Evolutionary conservation across 2,797 vertebrate genomes (phyloP).

Genomic region (Balearica regulorum): DNA sequence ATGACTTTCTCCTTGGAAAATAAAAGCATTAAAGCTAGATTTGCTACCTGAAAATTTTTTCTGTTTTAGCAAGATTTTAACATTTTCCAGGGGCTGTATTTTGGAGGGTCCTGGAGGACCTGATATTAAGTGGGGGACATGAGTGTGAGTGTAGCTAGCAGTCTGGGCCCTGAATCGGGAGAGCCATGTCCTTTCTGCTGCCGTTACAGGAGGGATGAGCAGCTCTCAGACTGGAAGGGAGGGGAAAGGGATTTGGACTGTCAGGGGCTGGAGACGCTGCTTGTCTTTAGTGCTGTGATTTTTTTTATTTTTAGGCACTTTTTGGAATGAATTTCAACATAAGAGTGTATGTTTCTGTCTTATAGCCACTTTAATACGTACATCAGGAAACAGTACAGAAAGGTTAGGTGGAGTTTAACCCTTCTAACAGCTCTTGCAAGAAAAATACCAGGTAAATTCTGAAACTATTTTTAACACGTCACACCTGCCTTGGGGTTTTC

Average conservation of each 20-base stretch:
- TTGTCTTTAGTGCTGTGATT: not conserved
- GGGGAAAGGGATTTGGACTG: not conserved
- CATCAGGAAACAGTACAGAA: slow-evolving; percentile 3
- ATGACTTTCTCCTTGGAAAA: not conserved
- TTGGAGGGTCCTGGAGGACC: not conserved
- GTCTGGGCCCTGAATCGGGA: not conserved
- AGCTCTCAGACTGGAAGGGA: not conserved
- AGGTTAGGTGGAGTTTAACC: slow-evolving; percentile 36
- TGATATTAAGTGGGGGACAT: not conserved
- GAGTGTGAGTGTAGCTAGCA: not conserved
- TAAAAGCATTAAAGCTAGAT: not conserved
- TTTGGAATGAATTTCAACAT: not conserved
- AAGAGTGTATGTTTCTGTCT: not conserved
- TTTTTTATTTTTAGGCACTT: not conserved
- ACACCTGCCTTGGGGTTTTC: not conserved
- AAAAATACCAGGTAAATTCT: slow-evolving; percentile 7
- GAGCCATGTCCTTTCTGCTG: not conserved
- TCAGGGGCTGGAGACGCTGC: not conserved
- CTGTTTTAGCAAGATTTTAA: not conserved
- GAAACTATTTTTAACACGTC: not conserved
- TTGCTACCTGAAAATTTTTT: not conserved
- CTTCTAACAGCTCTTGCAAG: slow-evolving; percentile 9
- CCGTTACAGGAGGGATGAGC: not conserved
- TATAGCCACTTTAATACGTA: not conserved
- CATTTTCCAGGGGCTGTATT: not conserved